Evolutionary conservation across 2,113 vertebrate genomes (phyloP).

Genomic region (Chroicocephalus ridibundus): DNA sequence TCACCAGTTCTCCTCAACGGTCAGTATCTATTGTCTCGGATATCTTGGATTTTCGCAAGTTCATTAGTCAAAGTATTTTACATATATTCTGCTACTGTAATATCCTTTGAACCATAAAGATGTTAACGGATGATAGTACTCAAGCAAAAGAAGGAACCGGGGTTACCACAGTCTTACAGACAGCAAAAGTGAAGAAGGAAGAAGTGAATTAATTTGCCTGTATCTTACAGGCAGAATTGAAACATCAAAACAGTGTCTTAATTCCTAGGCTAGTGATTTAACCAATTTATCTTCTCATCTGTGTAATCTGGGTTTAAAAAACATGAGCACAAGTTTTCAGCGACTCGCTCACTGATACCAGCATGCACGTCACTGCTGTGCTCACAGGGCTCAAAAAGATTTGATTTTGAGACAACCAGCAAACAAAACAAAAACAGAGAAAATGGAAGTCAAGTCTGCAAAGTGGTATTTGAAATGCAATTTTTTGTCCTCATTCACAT

Average conservation of each 20-base stretch:
- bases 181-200: not conserved
- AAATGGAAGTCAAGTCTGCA: not conserved
- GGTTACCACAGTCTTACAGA: not conserved
- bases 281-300: not conserved
- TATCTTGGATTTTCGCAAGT: not conserved
- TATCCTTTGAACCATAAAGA: not conserved
- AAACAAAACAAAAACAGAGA: not conserved
- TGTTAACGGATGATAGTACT: not conserved
- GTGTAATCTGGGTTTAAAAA: not conserved
- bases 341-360: not conserved
- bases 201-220: not conserved
- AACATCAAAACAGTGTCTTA: not conserved
- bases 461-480: not conserved
- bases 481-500: not conserved
- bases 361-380: fast-evolving
- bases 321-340: not conserved
- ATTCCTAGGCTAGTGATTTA: not conserved
- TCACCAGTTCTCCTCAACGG: not conserved
- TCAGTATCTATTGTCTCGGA: not conserved
- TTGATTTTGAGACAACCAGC: not conserved
- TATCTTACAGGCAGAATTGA: not conserved
- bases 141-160: not conserved
- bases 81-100: not conserved
- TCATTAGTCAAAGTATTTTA: not conserved
- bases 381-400: not conserved